phyloP scores from a whole-genome alignment of 2,888 invertebrate species.

The Drosophila lutescens region DNA sequence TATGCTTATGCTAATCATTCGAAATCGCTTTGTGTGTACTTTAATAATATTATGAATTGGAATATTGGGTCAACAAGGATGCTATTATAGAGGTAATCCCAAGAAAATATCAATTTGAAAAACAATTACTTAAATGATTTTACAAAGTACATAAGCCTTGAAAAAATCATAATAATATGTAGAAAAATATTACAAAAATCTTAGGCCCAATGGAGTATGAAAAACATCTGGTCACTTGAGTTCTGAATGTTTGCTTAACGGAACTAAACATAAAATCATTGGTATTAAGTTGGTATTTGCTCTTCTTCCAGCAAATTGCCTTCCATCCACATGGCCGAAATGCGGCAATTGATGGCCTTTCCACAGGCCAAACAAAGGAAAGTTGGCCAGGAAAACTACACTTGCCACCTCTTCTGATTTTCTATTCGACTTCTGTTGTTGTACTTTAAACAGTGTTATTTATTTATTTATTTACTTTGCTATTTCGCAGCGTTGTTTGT shows the following conservation, averaged over 20 bases:
- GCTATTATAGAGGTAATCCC: too few relatives aligned
- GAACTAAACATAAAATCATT: background rate
- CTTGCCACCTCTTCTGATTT: conserved; percentile 6
- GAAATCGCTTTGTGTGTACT: conserved; percentile 1
- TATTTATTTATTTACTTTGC: conserved; percentile 56
- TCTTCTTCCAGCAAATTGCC: background rate
- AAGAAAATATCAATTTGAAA: too few relatives aligned
- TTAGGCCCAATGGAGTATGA: background rate
- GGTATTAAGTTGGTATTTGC: background rate
- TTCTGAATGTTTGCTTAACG: background rate
- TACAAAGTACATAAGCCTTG: background rate
- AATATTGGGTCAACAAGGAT: background rate
- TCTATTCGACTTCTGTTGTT: conserved; percentile 2
- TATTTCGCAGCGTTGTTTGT: conserved; percentile 59
- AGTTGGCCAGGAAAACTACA: conserved; percentile 22
- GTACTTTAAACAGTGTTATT: conserved; percentile 57
- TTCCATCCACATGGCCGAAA: conserved; percentile 4
- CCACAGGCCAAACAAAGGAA: background rate
- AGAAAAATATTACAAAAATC: background rate
- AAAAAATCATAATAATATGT: background rate
- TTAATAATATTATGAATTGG: conserved; percentile 1
- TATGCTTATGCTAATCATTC: conserved; percentile 6
- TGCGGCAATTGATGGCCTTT: conserved; percentile 14
- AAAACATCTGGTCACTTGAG: background rate
- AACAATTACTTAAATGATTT: too few relatives aligned